Evolutionary conservation across 2,888 invertebrate genomes (phyloP), one percentile per base, ranked within the genome.

Genomic region (Amblyjoppa fuscipennis): DNA sequence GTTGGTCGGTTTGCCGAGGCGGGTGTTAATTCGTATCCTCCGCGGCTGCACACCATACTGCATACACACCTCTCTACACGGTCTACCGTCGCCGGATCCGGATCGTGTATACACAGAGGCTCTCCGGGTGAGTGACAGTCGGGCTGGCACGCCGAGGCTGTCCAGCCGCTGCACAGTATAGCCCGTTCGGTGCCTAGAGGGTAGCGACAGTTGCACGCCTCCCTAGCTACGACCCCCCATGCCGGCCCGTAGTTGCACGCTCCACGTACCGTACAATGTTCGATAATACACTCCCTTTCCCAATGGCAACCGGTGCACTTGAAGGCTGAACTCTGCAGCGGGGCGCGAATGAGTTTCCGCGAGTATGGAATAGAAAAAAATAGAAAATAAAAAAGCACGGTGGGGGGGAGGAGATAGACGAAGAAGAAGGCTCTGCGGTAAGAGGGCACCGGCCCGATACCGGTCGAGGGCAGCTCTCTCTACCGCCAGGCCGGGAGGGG

Each of bases 311-410:
- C 49, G 38, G 31, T 71, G 64, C 79, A 81, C 80, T 64, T 28
- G 80, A 73, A 74, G 68, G 73, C 73, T 66, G 51, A 71, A 53
- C 66, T 73, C 70, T 70, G n/a, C 61, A n/a, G 68, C 7, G 34
- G 11, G 45, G 61, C 38, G 71, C 51, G 16, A 64, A 68, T n/a
- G 79, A 71, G 71, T 71, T 68, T 81, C 56, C 68, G 41, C 64
- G 51, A 51, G 79, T 38, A 71, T 51, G 64, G 73, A 53, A 68
- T 31, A 74, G 41, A 74, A 74, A 69, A 70, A n/a, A 56, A 25
- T 11, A 16, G 34, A 56, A 61, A 25, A 59, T 6, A 25, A 59
- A 59, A 25, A 59, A n/a, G 20, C 20, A 53, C 20, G 20, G 9
- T 7, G 16, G 16, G 7, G 9, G 34, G 6, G 34, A 2, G 2